A percentile compares a stretch with the other conserved stretches of the same genome.
These are phyloP conservation scores for Parazoanthus darwini DNA, from an alignment of 92 coral and sea anemone genomes.

Conservation along the genomic window DNA sequence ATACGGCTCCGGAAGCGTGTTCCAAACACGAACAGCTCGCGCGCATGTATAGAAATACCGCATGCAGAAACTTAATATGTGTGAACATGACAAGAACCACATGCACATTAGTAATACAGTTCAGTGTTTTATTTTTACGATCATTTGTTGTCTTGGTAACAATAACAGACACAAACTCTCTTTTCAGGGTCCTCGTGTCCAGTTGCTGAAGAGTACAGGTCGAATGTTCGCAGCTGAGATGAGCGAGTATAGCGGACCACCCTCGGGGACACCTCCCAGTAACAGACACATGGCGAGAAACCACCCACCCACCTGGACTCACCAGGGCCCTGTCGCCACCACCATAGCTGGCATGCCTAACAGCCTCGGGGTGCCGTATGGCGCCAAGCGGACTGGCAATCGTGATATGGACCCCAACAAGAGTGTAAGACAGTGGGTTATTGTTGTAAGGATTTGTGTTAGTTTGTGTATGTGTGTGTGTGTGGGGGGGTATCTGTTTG, in stretches of 20 bases:
- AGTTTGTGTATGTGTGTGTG: no score
- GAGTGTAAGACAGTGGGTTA: constrained; percentile 29
- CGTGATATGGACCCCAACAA: constrained; percentile 45
- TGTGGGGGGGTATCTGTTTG: no score
- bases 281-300: constrained; percentile 37
- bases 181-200: constrained; percentile 40
- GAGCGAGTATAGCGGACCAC: constrained; percentile 27
- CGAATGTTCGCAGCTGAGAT: constrained; percentile 33
- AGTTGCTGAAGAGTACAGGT: constrained; percentile 12
- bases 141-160: background rate
- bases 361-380: constrained; percentile 11
- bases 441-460: no score
- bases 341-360: constrained; percentile 34
- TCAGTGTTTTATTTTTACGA: no score
- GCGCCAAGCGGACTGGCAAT: constrained; percentile 35
- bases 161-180: background rate
- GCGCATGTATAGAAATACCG: no score
- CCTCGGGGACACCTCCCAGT: constrained; percentile 26
- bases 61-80: no score
- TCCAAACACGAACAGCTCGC: background rate
- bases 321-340: constrained; percentile 34
- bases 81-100: no score
- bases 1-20: background rate
- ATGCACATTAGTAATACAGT: no score
- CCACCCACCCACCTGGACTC: constrained; percentile 43